phyloP scores from a whole-genome alignment of 2,888 invertebrate species.

The Orchestes rusci region DNA sequence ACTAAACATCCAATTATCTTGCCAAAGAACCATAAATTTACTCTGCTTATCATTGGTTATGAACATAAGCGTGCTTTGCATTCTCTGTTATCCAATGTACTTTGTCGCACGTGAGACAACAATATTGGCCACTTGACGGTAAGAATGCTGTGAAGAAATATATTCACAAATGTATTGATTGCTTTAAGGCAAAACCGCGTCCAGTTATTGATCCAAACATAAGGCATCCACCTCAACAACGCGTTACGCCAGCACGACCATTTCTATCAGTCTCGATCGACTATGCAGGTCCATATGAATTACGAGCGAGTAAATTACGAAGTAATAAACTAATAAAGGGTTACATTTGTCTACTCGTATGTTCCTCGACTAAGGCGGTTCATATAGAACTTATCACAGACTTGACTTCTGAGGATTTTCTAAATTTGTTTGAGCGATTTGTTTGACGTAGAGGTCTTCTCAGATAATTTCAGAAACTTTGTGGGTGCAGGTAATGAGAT shows the following conservation, averaged over 20 bases:
- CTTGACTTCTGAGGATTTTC: constrained; percentile 14
- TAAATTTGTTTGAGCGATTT: constrained; percentile 17
- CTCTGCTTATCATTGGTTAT: background rate
- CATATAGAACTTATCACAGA: constrained; percentile 20
- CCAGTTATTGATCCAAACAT: background rate
- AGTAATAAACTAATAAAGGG: constrained; percentile 15
- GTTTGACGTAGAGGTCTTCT: constrained; percentile 16
- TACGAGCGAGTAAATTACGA: constrained; percentile 14
- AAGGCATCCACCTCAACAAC: background rate
- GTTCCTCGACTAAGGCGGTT: constrained; percentile 20
- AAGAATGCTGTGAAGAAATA: constrained; percentile 3
- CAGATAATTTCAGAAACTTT: background rate
- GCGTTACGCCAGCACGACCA: constrained; percentile 2
- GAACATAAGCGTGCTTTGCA: constrained; percentile 4
- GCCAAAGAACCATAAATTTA: too few species aligned
- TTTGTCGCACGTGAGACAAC: constrained; percentile 5
- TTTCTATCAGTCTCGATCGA: background rate
- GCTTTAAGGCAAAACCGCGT: constrained; percentile 1
- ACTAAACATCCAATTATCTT: too few species aligned
- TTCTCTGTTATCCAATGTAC: background rate
- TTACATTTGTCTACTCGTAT: constrained; percentile 21
- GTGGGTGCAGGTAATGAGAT: background rate
- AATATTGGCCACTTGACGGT: constrained; percentile 4
- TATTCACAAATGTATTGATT: constrained; percentile 2
- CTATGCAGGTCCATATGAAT: constrained; percentile 19